Percentiles rank a stretch among this genome's conserved stretches.
phyloP scores from a whole-genome alignment of 37 sponge, comb jelly and placozoan genomes.

The Chondrosia reniformis region DNA sequence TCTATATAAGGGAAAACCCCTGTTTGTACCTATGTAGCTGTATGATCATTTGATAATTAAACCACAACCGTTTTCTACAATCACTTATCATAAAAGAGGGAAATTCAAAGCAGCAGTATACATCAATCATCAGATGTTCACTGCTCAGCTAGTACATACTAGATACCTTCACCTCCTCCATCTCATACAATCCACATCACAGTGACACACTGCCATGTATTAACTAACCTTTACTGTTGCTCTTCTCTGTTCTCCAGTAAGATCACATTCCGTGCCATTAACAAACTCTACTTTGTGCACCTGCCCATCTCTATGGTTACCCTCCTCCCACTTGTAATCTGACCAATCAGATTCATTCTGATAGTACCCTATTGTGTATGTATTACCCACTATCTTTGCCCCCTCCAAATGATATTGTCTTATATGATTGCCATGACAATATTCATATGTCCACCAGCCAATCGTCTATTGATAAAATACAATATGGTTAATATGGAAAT shows the following conservation, averaged over 20 bases:
- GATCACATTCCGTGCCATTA: constrained; percentile 57
- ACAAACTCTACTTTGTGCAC: constrained; percentile 26
- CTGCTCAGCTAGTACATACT: neutral
- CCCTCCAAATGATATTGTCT: constrained; percentile 65
- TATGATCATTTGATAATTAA: no score
- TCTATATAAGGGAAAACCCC: neutral
- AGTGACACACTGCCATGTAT: neutral
- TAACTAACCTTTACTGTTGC: constrained; percentile 45
- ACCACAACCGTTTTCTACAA: no score
- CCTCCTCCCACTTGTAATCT: constrained; percentile 16
- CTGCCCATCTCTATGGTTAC: neutral
- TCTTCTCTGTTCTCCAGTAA: constrained; percentile 26
- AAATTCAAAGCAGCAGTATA: no score
- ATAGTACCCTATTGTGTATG: constrained; percentile 36
- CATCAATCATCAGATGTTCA: no score
- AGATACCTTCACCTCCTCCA: neutral
- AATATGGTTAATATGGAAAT: no score
- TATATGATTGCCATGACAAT: constrained; percentile 54
- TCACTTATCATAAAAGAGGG: no score
- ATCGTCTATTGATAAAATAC: constrained; percentile 7
- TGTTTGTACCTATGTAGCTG: no score
- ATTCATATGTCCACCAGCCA: constrained; percentile 23
- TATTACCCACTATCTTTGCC: constrained; percentile 11
- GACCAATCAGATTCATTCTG: constrained; percentile 56
- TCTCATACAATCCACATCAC: neutral